Conservation (phyloP, 1,140 invertebrate species). For the Laodelphax striatellus region DNA sequence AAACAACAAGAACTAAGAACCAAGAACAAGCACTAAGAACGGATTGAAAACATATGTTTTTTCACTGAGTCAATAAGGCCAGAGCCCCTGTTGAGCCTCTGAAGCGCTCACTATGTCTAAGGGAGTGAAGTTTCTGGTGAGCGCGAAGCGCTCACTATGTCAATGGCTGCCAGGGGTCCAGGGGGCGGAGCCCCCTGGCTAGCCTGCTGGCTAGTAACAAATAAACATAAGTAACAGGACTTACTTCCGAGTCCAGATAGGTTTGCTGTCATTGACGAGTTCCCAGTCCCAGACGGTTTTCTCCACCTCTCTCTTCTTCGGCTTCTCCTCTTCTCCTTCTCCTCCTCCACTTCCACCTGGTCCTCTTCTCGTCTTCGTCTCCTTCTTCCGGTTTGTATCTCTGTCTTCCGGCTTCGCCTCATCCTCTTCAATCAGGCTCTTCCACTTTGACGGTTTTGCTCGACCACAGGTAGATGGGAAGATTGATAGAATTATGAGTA, state of each 20-base stretch:
- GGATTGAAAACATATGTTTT: no score
- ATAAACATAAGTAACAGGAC: slow-evolving; percentile 19
- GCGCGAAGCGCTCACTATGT: no score
- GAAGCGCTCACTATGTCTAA: no score
- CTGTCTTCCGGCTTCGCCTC: slow-evolving; percentile 32
- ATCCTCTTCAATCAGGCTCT: slow-evolving; percentile 51
- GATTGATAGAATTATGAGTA: slow-evolving; percentile 99
- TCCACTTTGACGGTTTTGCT: slow-evolving; percentile 86
- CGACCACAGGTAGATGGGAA: slow-evolving; percentile 94
- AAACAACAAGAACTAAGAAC: no score
- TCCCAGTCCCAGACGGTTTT: slow-evolving; percentile 99
- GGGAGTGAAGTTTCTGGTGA: no score
- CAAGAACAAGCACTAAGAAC: no score
- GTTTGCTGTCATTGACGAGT: slow-evolving; percentile 89
- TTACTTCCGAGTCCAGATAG: slow-evolving; percentile 91
- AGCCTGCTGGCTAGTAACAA: no score
- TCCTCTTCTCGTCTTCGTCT: slow-evolving; percentile 38
- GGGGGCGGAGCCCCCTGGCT: no score
- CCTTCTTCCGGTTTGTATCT: slow-evolving; percentile 23
- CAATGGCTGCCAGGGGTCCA: no score
- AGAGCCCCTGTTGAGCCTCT: no score
- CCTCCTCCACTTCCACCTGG: slow-evolving; percentile 42
- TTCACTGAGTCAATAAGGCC: no score
- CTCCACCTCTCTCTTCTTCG: slow-evolving; percentile 86
- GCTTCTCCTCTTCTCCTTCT: slow-evolving; percentile 61